These are phyloP conservation scores for Bucorvus abyssinicus DNA, from an alignment of 2,797 vertebrate species.

Conservation along the genomic window DNA sequence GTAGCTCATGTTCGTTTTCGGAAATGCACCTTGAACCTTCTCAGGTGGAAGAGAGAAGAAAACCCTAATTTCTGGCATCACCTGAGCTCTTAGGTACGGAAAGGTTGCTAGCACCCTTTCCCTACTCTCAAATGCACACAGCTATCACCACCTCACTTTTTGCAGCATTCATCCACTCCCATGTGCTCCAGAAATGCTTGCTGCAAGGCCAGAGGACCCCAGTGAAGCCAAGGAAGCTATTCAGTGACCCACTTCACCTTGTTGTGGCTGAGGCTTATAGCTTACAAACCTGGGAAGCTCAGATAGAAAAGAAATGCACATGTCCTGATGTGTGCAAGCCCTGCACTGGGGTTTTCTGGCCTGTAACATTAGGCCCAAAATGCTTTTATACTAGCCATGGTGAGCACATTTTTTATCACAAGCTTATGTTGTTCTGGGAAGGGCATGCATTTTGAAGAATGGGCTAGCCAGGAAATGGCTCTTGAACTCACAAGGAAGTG, in stretches of 20 bases:
- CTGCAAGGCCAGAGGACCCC: background rate
- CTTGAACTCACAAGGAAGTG: background rate
- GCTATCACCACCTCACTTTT: background rate
- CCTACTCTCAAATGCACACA: background rate
- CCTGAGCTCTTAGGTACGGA: background rate
- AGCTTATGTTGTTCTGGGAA: background rate
- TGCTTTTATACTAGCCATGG: background rate
- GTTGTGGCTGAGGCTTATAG: background rate
- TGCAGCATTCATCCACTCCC: background rate
- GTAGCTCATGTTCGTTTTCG: rapidly evolving
- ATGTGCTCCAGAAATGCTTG: background rate
- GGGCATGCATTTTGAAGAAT: background rate
- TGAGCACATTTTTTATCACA: background rate
- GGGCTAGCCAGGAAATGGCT: background rate
- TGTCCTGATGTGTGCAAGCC: background rate
- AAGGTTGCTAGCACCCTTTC: background rate
- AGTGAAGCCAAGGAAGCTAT: background rate
- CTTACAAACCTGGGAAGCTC: background rate
- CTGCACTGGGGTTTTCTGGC: background rate
- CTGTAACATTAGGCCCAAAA: background rate
- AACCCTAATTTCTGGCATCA: background rate
- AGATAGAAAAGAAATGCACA: background rate
- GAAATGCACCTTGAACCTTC: background rate
- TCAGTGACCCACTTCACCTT: background rate
- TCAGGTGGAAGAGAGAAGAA: background rate